phyloP scores from a whole-genome alignment of 2,888 invertebrate species.

The Hybos culiciformis region DNA sequence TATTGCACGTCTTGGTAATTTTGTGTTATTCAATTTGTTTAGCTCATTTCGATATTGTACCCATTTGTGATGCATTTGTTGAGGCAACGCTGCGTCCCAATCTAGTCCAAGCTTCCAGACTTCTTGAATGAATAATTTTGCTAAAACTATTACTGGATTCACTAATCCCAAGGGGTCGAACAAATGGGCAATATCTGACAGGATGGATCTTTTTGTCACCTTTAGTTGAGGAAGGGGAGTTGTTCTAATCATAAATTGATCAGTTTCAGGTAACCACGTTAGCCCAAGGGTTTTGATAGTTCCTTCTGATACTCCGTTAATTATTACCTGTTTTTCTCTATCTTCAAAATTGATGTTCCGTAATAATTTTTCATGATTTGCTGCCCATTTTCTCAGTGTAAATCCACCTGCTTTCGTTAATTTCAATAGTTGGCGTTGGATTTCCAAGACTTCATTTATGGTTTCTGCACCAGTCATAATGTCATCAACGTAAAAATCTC shows the following conservation, averaged over 20 bases:
- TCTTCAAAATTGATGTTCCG: neutral
- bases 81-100: neutral
- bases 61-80: neutral
- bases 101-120: neutral
- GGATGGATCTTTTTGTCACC: neutral
- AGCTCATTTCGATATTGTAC: too few species aligned
- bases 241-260: neutral
- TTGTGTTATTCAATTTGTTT: neutral
- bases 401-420: too few species aligned
- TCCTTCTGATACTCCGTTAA: neutral
- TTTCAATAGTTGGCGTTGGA: constrained; percentile 12
- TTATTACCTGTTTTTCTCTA: neutral
- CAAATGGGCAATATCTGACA: neutral
- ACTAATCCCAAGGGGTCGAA: constrained; percentile 5
- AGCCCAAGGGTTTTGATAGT: neutral
- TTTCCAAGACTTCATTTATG: constrained; percentile 8
- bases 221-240: neutral
- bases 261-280: neutral
- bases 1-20: too few species aligned
- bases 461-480: constrained; percentile 11
- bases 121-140: constrained; percentile 5
- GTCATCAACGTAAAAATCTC: constrained; percentile 17
- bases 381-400: too few species aligned
- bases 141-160: constrained; percentile 3
- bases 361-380: neutral